Conservation (phyloP, 2,888 invertebrate species). For the Amblyjoppa fuscipennis region DNA sequence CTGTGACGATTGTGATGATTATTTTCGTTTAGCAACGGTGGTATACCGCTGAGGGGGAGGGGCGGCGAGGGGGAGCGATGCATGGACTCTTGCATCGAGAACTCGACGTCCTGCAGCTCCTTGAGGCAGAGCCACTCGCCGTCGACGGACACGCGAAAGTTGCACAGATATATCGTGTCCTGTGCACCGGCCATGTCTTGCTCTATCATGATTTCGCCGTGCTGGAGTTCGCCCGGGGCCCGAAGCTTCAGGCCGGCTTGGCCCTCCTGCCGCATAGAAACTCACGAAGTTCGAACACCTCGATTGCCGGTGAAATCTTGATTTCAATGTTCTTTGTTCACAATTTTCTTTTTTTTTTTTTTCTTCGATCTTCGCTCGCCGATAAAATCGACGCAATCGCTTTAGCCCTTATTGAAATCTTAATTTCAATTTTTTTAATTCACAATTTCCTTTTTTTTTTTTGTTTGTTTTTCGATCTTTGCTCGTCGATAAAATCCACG, state of each 20-base stretch:
- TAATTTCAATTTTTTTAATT: no score
- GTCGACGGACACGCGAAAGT: slow-evolving; percentile 98
- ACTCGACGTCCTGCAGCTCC: slow-evolving; percentile 96
- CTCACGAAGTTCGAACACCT: slow-evolving; percentile 40
- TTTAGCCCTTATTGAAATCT: not conserved
- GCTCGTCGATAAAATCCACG: not conserved
- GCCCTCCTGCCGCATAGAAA: slow-evolving; percentile 83
- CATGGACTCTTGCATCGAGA: slow-evolving; percentile 90
- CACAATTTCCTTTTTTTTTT: no score
- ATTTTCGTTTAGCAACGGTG: slow-evolving; percentile 73
- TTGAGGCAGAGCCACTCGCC: slow-evolving; percentile 98
- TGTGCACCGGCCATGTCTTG: slow-evolving; percentile 94
- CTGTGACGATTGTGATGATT: slow-evolving; percentile 65
- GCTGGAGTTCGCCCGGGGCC: slow-evolving; percentile 80
- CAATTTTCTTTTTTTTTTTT: not conserved
- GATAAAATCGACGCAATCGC: not conserved
- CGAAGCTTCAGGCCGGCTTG: slow-evolving; percentile 80
- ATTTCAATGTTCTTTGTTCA: not conserved
- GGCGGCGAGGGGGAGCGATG: slow-evolving; percentile 88
- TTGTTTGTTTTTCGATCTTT: not conserved
- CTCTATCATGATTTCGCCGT: slow-evolving; percentile 85
- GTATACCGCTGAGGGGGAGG: slow-evolving; percentile 86
- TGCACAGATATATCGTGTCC: slow-evolving; percentile 98
- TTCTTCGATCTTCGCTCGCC: not conserved
- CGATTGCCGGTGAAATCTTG: slow-evolving; percentile 11